Percentiles rank a stretch among this genome's conserved stretches.
Conservation (phyloP, 23 tunicate species). For the Styela clava region DNA sequence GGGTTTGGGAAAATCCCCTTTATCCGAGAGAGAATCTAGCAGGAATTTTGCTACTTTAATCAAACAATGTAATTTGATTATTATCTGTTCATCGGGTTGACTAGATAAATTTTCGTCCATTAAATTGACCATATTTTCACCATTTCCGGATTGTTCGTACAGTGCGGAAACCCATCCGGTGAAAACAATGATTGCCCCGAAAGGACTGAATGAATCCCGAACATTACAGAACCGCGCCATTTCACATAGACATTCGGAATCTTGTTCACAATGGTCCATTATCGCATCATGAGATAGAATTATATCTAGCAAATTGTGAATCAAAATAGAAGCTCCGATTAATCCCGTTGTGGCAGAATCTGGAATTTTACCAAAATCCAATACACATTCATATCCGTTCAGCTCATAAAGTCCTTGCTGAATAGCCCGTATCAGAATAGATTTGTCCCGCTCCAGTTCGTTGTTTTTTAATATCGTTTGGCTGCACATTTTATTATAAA, state of each 20-base stretch:
- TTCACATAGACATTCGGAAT: conserved; percentile 4
- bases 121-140: not conserved
- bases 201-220: conserved; percentile 19
- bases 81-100: not conserved
- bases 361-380: conserved; percentile 5
- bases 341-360: not conserved
- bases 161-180: not conserved
- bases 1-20: not conserved
- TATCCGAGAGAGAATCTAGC: conserved; percentile 1
- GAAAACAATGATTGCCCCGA: conserved; percentile 15
- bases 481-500: not conserved
- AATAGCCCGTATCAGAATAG: conserved; percentile 15
- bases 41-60: conserved; percentile 9
- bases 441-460: conserved; percentile 23
- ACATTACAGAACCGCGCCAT: conserved; percentile 18
- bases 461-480: not conserved
- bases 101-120: not conserved
- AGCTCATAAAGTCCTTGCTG: conserved; percentile 7
- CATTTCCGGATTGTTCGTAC: not conserved
- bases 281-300: not conserved
- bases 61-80: not conserved
- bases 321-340: not conserved
- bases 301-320: not conserved
- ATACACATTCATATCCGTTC: conserved; percentile 3
- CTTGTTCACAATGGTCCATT: not conserved